Conservation (phyloP, 2,797 vertebrate genomes). For the Hirundo rustica region DNA sequence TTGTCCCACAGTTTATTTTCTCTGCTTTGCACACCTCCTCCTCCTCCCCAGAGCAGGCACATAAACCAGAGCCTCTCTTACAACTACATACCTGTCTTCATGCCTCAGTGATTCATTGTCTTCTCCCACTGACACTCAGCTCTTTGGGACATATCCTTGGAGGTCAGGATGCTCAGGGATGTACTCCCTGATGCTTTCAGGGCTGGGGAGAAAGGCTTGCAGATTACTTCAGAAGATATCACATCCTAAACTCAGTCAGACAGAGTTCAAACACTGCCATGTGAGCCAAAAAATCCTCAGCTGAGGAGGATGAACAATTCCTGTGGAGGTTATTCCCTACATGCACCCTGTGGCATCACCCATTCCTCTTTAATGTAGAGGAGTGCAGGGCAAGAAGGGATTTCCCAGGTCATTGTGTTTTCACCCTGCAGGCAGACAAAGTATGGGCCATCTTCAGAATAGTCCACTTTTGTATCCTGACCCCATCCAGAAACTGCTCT, state of each 20-base stretch:
- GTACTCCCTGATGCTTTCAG: background rate
- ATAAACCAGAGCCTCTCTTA: background rate
- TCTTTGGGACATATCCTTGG: background rate
- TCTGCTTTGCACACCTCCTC: background rate
- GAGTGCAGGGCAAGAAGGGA: background rate
- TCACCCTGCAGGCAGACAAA: background rate
- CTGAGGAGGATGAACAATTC: background rate
- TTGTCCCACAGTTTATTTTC: background rate
- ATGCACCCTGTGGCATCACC: rapidly evolving
- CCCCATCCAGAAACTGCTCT: background rate
- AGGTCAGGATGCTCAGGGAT: background rate
- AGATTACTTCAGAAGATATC: background rate
- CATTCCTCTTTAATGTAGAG: rapidly evolving
- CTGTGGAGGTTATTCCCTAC: background rate
- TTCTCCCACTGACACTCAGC: background rate
- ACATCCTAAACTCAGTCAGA: background rate
- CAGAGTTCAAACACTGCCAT: background rate
- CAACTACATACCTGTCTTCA: background rate
- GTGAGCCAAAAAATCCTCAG: background rate
- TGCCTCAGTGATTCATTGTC: background rate
- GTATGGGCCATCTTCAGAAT: background rate
- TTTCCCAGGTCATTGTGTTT: background rate
- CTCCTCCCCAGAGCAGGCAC: background rate
- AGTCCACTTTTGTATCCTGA: background rate
- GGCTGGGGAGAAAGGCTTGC: background rate